Evolutionary conservation across 2,113 vertebrate genomes (phyloP), one percentile per base, ranked within the genome.

Genomic region (Neoarius graeffei): DNA sequence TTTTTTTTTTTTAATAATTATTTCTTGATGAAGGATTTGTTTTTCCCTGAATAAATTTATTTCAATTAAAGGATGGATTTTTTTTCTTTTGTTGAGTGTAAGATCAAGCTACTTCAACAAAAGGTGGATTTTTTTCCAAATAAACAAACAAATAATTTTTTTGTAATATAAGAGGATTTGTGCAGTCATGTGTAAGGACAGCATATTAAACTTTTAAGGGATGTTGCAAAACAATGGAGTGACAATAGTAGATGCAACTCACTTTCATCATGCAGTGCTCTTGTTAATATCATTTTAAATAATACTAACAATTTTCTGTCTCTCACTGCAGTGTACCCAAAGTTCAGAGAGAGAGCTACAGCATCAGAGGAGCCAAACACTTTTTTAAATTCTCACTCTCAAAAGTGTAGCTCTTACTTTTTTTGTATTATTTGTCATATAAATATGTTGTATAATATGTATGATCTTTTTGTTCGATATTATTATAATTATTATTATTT

Each of bases 381-480:
- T 62, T 50, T 66, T 7, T 74, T 59, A 87, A 7, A 87, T 67
- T 82, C 27, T 84, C 0, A 50, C 59, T 35, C 88, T 86, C 87
- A 67, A 25, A 85, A 90, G 91, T 62, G 23, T 74, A 74, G 73
- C 9, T 23, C 73, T 82, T 83, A 54, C n/a, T 27, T 76, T 67
- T 83, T 81, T 84, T 42, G n/a, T 27, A 52, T 71, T 59, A 84
- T n/a, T 52, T 59, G 19, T 88, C 62, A 81, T 17, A 69, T 81
- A 69, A 56, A 35, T 59, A 0, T 73, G 14, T 48, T 35, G 13
- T 15, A 71, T 35, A 35, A 35, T 35, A 35, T 35, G 30, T 35
- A 35, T 35, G 35, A 35, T 35, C 1, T 35, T 35, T 35, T 35
- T 35, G 35, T 35, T 35, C 2, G 35, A 35, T 35, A 35, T 35